phyloP scores from a whole-genome alignment of 2,797 vertebrate species.

The Pangasius sanitwongsei region DNA sequence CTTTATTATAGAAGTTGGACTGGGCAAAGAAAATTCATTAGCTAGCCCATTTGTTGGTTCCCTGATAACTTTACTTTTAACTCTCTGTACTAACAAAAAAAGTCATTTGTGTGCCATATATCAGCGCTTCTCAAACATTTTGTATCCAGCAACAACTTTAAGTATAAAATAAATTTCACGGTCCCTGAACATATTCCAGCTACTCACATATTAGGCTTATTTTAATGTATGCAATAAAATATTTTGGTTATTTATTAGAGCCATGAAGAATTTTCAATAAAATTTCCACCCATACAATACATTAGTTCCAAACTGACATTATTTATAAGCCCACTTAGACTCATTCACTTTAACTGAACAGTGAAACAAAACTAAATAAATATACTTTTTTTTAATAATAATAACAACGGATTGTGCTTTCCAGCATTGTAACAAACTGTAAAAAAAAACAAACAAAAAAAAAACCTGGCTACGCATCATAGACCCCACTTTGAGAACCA shows the following conservation, averaged over 20 bases:
- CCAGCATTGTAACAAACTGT: background rate
- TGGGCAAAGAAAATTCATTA: background rate
- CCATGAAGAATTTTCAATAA: background rate
- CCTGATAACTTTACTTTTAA: background rate
- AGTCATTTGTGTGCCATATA: background rate
- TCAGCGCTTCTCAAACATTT: background rate
- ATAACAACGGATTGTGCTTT: background rate
- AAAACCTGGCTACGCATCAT: background rate
- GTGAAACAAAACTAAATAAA: background rate
- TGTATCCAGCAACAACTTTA: background rate
- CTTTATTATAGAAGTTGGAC: background rate
- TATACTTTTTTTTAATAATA: background rate
- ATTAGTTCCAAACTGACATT: background rate
- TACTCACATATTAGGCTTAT: background rate
- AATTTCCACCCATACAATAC: background rate
- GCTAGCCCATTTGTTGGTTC: background rate
- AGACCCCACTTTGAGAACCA: background rate
- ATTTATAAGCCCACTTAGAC: background rate
- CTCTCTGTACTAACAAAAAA: background rate
- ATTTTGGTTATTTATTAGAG: background rate
- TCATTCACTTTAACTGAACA: background rate
- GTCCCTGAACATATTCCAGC: background rate
- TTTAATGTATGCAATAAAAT: background rate
- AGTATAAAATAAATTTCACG: background rate
- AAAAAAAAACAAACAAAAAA: too few relatives aligned